Evolutionary conservation across 2,888 invertebrate genomes (phyloP).

Genomic region (Drosophila mercatorum): DNA sequence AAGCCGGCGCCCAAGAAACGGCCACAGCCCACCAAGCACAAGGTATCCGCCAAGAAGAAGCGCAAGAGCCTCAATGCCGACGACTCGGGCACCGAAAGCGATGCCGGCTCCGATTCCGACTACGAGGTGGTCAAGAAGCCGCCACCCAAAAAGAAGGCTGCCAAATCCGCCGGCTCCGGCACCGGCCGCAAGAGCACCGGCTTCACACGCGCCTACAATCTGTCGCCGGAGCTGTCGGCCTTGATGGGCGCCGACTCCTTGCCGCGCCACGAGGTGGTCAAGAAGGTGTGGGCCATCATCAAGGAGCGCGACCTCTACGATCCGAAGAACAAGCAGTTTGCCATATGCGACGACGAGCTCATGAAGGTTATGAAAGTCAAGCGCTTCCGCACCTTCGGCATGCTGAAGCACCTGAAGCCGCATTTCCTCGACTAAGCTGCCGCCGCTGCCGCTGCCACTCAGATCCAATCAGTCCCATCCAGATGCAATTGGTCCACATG

Average conservation of each 20-base stretch:
- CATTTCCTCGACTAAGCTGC: slow-evolving; percentile 88
- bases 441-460: slow-evolving; percentile 5
- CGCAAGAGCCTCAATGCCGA: slow-evolving; percentile 80
- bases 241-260: slow-evolving; percentile 92
- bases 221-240: slow-evolving; percentile 93
- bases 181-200: slow-evolving; percentile 88
- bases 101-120: slow-evolving; percentile 82
- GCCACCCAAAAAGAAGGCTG: slow-evolving; percentile 60
- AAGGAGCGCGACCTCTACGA: slow-evolving; percentile 95
- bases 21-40: slow-evolving; percentile 81
- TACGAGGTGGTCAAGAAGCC: slow-evolving; percentile 81
- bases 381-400: slow-evolving; percentile 96
- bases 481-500: slow-evolving; percentile 51
- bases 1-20: slow-evolving; percentile 77
- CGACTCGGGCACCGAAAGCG: slow-evolving; percentile 81
- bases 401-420: slow-evolving; percentile 97
- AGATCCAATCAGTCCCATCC: slow-evolving; percentile 49
- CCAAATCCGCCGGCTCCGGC: slow-evolving; percentile 51
- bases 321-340: slow-evolving; percentile 97
- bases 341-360: slow-evolving; percentile 96
- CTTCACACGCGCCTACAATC: slow-evolving; percentile 92
- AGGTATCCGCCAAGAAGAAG: slow-evolving; percentile 81
- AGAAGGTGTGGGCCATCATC: slow-evolving; percentile 95
- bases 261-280: slow-evolving; percentile 95
- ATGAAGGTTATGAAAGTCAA: slow-evolving; percentile 95